These are phyloP conservation scores for Stigmatopora nigra DNA, from an alignment of 2,113 vertebrate genomes.

Conservation along the genomic window DNA sequence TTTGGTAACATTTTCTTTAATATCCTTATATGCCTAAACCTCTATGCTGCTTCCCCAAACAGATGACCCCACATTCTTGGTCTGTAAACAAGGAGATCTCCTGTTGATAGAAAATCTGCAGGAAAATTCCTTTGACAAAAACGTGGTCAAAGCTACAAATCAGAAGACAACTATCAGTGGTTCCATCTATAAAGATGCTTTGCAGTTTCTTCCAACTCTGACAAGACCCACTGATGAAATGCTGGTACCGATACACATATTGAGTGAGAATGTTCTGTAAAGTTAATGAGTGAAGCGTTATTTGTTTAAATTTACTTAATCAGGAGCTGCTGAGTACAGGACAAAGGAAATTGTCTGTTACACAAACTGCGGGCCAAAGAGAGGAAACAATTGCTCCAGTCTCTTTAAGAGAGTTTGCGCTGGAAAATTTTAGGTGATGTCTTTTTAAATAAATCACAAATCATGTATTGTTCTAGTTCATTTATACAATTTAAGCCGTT, in stretches of 20 bases:
- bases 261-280: not conserved
- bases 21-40: not conserved
- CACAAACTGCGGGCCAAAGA: conserved; percentile 48
- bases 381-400: conserved; percentile 66
- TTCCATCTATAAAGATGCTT: conserved; percentile 70
- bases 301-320: conserved; percentile 9
- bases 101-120: conserved; percentile 76
- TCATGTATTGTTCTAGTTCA: too few species aligned
- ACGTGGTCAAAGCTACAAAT: conserved; percentile 70
- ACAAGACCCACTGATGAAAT: conserved; percentile 80
- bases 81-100: conserved; percentile 85
- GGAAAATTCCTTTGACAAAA: conserved; percentile 55
- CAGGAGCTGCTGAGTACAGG: conserved; percentile 83
- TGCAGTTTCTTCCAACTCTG: conserved; percentile 79
- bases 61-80: conserved; percentile 80
- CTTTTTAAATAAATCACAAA: not conserved
- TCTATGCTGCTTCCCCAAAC: not conserved
- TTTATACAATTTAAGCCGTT: not conserved
- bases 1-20: conserved; percentile 8
- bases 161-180: conserved; percentile 75
- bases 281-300: not conserved
- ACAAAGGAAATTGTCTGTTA: conserved; percentile 70
- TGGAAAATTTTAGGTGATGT: conserved; percentile 83
- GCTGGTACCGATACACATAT: conserved; percentile 69
- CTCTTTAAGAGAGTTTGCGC: conserved; percentile 85